Base-by-base conservation (phyloP, 2,888 invertebrate genomes). In the Drosophila paranaensis region DNA sequence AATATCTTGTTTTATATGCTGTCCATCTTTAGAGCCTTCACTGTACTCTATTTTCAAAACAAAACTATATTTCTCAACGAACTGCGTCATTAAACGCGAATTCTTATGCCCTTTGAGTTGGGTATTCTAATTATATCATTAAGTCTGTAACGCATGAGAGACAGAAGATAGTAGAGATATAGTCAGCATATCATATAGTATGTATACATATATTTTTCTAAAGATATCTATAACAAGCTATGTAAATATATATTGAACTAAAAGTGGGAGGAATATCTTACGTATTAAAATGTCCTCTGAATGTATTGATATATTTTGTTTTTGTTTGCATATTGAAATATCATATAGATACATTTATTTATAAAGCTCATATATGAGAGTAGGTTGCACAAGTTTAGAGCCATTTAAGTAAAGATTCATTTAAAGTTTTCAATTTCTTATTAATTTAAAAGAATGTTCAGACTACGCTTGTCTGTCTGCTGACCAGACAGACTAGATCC, bases 61-160 rank as follows among this genome's bases (percentile, higher is more conserved):
- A 54, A 54, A 54, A 40, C 54, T 27, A 54, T 40, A 11, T 40
- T 54, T 27, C n/a, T 27, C 40, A 27, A 27, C 40, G 27, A n/a
- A 16, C 27, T 8, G 27, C 27, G 40, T 54, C 54, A 54, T 40
- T 27, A 27, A 30, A 11, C 6, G 2, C 16, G 11, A 53, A 37
- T 37, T 53, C 13, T 9, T 16, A 3, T 54, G 27, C 40, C 39
- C 27, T 54, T 40, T 11, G 2, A 35, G 3, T 6, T 20, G 54
- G 39, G n/a, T 2, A 39, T 40, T 54, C 1, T 27, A 40, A 40
- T n/a, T 39, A 54, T 54, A 54, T 40, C 33, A 13, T 33, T 13
- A 16, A 50, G 33, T 33, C 8, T 50, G 50, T 11, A 33, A 30
- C 2, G 20, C 14, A 13, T 10, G 8, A 33, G 6, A 33, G 30